phyloP scores from a whole-genome alignment of 2,888 invertebrate species.

The Patella depressa region DNA sequence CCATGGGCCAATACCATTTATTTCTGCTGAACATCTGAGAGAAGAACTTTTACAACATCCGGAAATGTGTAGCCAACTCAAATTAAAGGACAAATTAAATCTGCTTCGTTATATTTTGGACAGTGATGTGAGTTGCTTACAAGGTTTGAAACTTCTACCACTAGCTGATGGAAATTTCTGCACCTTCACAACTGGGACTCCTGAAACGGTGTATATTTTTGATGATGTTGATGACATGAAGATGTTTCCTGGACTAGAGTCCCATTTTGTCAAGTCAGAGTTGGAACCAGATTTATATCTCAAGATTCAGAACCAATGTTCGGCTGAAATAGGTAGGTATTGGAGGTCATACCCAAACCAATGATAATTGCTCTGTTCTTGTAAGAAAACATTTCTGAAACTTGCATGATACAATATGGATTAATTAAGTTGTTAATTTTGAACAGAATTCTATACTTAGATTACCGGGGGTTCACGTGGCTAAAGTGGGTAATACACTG shows the following conservation, averaged over 20 bases:
- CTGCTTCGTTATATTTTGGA: conserved; percentile 18
- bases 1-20: not conserved
- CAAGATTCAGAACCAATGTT: too few species aligned
- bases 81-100: not conserved
- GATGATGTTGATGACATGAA: not conserved
- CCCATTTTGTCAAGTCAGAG: too few species aligned
- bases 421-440: too few species aligned
- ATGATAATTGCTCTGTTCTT: too few species aligned
- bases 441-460: too few species aligned
- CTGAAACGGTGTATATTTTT: conserved; percentile 17
- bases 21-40: not conserved
- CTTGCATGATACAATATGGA: too few species aligned
- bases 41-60: not conserved
- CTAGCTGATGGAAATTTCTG: conserved; percentile 19
- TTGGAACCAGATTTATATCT: too few species aligned
- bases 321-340: too few species aligned
- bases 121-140: not conserved
- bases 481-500: too few species aligned
- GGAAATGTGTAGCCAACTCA: not conserved
- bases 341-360: too few species aligned
- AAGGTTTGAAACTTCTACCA: conserved; percentile 14
- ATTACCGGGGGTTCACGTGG: too few species aligned
- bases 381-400: too few species aligned
- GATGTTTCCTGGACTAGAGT: conserved; percentile 19
- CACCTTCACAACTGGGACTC: not conserved